Conservation (phyloP, 2,113 vertebrate species). For the Malurus melanocephalus region DNA sequence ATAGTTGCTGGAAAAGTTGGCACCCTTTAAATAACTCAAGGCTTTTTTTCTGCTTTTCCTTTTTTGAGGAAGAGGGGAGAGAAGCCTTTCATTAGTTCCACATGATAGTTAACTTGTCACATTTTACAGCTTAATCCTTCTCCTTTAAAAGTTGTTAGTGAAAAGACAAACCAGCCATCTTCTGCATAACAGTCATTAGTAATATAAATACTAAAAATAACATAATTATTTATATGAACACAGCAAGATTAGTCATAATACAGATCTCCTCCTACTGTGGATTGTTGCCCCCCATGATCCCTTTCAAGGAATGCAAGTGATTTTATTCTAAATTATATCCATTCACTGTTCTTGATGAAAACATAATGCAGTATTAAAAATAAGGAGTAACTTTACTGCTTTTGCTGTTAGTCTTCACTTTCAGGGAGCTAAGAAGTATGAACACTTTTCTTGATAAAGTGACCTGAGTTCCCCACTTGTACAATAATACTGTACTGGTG, state of each 20-base stretch:
- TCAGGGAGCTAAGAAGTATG: not conserved
- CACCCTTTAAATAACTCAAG: not conserved
- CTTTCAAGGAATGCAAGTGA: not conserved
- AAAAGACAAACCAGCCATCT: not conserved
- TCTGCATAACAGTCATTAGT: constrained; percentile 6
- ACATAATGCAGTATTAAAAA: not conserved
- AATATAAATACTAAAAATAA: constrained; percentile 12
- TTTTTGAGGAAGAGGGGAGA: not conserved
- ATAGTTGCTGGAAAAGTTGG: not conserved
- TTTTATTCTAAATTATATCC: not conserved
- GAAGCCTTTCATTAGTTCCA: not conserved
- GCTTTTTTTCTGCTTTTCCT: not conserved
- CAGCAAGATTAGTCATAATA: not conserved
- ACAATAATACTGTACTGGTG: not conserved
- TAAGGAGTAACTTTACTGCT: not conserved
- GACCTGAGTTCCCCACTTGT: not conserved
- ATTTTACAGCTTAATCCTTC: not conserved
- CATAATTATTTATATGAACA: constrained; percentile 2
- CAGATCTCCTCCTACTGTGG: not conserved
- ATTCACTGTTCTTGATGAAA: not conserved
- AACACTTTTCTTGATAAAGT: not conserved
- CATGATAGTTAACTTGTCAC: constrained; percentile 25
- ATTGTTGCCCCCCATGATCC: not conserved
- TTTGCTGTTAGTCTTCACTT: not conserved
- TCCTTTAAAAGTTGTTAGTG: not conserved